Evolutionary conservation across 2,797 vertebrate species (phyloP).

Genomic region (Thalassophryne amazonica): DNA sequence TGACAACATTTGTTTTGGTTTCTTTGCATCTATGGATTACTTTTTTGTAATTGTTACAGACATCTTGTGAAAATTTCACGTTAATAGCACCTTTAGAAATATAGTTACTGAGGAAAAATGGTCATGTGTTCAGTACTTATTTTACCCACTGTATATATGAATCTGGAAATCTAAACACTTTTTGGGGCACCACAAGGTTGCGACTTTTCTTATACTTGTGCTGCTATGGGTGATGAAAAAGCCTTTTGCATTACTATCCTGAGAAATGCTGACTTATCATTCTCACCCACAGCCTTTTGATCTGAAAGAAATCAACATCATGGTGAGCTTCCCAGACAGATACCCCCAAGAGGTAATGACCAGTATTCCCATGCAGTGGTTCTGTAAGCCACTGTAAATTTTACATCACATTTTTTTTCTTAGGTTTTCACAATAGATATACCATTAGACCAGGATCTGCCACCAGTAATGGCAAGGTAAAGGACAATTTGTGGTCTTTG

Average conservation of each 20-base stretch:
- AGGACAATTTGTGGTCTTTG: background rate
- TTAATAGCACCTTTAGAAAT: no score
- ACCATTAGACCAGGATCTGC: slow-evolving; percentile 81
- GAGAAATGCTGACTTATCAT: slow-evolving; percentile 17
- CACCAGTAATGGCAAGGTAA: slow-evolving; percentile 80
- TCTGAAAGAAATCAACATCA: slow-evolving; percentile 79
- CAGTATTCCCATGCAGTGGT: background rate
- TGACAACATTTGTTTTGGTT: no score
- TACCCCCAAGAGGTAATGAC: slow-evolving; percentile 81
- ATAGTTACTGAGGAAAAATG: no score
- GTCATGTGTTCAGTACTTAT: no score
- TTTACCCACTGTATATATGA: no score
- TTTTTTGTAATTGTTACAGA: no score
- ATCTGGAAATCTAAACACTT: no score
- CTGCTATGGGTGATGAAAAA: background rate
- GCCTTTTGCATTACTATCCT: background rate
- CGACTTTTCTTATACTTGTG: background rate
- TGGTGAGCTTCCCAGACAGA: slow-evolving; percentile 82
- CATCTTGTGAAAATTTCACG: no score
- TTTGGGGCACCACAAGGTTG: no score
- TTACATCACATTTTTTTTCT: slow-evolving; percentile 4
- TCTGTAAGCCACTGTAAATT: background rate
- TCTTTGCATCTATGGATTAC: no score
- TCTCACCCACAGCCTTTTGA: slow-evolving; percentile 79
- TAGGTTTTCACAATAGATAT: slow-evolving; percentile 82